Base-by-base conservation (phyloP, 2,113 vertebrate species). In the Galbula dea region DNA sequence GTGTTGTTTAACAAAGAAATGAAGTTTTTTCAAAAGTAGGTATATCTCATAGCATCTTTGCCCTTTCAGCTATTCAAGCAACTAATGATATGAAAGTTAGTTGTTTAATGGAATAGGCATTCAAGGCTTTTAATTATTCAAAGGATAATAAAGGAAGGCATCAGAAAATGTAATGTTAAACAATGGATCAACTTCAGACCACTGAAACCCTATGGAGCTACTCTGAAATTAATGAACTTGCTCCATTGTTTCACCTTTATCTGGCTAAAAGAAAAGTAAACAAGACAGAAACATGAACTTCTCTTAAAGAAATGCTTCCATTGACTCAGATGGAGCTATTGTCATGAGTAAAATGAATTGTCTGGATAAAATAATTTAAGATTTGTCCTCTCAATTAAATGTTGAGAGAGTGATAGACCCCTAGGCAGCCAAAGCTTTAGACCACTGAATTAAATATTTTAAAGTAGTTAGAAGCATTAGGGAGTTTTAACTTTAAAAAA, bases 81-180 rank as follows among this genome's bases (percentile, higher is more conserved):
- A 67, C 46, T 80, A 81, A 86, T 12, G 4, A 37, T 59, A 63
- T 51, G 36, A 63, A 91, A 49, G 37, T 83, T 92, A 80, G 55
- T 76, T 83, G 49, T 89, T 96, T 85, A 84, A 92, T 79, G 41
- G 39, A 63, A 43, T n/a, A 85, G 27, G 12, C 29, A 83, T 95
- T 93, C 59, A 59, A 59, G 46, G 36, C 18, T 61, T 94, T 88
- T 84, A 75, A 92, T 88, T 94, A 95, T 94, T 94, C 46, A 92
- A 68, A 85, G 24, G 13, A 77, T 87, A 68, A 84, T 67, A 90
- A 94, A 94, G 76, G 72, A 67, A 75, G 61, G 57, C 15, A 1
- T 89, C 84, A 96, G 77, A 87, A 95, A 94, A 81, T 19, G 11
- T 46, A 54, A 69, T 59, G 88, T 63, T 95, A 87, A 95, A 88